Evolutionary conservation across 2,888 invertebrate genomes (phyloP).

Genomic region (Melanophora roralis): DNA sequence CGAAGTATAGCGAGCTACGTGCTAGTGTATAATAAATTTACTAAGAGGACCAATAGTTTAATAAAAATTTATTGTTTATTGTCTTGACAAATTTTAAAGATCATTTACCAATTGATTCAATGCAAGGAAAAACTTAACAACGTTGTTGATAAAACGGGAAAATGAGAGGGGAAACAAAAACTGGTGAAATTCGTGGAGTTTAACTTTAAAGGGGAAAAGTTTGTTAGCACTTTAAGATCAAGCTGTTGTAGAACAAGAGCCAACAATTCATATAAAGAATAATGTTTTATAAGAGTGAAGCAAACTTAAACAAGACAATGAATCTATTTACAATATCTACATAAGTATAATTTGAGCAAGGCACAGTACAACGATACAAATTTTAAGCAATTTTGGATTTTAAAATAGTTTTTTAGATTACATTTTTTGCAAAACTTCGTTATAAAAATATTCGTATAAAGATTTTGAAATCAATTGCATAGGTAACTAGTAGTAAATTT

Average conservation of each 20-base stretch:
- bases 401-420: too few species aligned
- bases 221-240: constrained; percentile 50
- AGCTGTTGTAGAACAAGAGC: not conserved
- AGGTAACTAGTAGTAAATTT: too few species aligned
- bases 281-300: constrained; percentile 35
- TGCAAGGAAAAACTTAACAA: not conserved
- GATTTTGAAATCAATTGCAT: too few species aligned
- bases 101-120: constrained; percentile 4
- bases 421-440: too few species aligned
- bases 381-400: too few species aligned
- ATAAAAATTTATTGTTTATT: constrained; percentile 18
- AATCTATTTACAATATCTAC: too few species aligned
- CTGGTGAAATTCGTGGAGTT: constrained; percentile 33
- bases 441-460: too few species aligned
- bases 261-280: constrained; percentile 45
- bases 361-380: constrained; percentile 1
- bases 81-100: constrained; percentile 44
- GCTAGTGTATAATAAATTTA: constrained; percentile 29
- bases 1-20: too few species aligned
- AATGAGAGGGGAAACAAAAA: not conserved
- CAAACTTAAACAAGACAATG: constrained; percentile 12
- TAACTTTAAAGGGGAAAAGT: constrained; percentile 40
- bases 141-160: not conserved
- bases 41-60: constrained; percentile 46
- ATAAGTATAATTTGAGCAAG: constrained; percentile 8